Evolutionary conservation across 92 coral and sea anemone species (phyloP), one percentile per base, ranked within the genome.

Genomic region (Epizoanthus scotinus): DNA sequence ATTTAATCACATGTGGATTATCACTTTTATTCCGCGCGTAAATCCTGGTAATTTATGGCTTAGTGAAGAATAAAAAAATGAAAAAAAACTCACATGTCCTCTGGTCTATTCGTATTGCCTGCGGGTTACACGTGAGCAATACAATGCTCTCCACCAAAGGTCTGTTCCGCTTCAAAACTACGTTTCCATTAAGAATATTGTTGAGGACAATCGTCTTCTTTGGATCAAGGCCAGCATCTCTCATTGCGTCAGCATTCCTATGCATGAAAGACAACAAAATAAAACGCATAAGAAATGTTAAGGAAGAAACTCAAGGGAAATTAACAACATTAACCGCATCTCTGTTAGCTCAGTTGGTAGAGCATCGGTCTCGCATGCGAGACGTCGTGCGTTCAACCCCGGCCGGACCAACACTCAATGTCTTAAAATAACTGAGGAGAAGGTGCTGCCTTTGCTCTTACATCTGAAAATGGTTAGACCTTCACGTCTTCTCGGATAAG

Each of bases 161-260:
- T 20, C 14, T n/a, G 68, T 77, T 77, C 21, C 69, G 22, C 28
- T 61, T 58, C 25, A 77, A 60, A 19, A 58, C 17, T 10, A 22
- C 65, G 49, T 77, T 77, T 10, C 67, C 65, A 21, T 62, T 40
- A 3, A 77, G 69, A 20, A 77, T 58, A 28, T 77, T 77, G 67
- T 77, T 77, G 24, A 77, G 53, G 8, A 61, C 63, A 20, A 77
- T 29, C 3, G 82, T 25, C 70, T 60, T 77, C 68, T 56, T 77
- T 77, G 82, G 70, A 25, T 77, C 59, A 77, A 77, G 82, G 15
- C 82, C 82, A 9, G 42, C 24, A 31, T 8, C 17, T 61, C 8
- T 19, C 26, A 77, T 77, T 14, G 69, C 82, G 8, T 25, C 52
- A 28, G 69, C 82, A 31, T 62, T 77, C 49, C 82, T 77, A 68